phyloP scores from a whole-genome alignment of 1,140 invertebrate species.

The Hirudo medicinalis region DNA sequence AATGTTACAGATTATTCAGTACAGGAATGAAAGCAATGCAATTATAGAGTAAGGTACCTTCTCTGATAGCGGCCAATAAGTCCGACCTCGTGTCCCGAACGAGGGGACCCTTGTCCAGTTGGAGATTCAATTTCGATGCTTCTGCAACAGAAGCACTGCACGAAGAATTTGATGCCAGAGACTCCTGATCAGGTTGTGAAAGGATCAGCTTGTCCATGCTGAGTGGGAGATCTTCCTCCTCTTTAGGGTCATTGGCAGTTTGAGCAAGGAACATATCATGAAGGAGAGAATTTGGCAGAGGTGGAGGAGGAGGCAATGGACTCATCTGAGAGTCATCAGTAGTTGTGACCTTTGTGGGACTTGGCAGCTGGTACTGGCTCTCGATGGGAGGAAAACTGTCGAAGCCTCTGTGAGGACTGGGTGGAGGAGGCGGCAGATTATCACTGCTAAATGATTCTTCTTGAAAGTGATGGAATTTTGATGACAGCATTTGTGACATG shows the following conservation, averaged over 20 bases:
- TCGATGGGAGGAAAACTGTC: not conserved
- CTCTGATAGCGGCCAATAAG: constrained; percentile 74
- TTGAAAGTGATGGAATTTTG: not conserved
- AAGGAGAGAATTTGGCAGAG: not conserved
- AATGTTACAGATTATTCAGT: not conserved
- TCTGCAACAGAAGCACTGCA: not conserved
- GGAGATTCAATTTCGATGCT: not conserved
- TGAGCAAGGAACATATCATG: not conserved
- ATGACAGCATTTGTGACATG: not conserved
- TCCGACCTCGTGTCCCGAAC: constrained; percentile 59
- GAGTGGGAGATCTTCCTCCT: not conserved
- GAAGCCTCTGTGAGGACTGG: not conserved
- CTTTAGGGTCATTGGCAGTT: not conserved
- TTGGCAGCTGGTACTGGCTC: not conserved
- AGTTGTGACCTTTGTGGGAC: not conserved
- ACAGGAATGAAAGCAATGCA: not conserved
- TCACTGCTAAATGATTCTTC: too few species aligned
- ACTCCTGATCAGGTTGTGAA: not conserved
- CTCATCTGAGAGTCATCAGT: not conserved
- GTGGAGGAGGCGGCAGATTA: too few species aligned
- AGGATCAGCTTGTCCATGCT: not conserved
- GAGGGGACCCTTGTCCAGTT: constrained; percentile 21
- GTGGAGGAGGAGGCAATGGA: not conserved
- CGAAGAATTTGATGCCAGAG: constrained; percentile 9
- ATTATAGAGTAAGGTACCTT: constrained; percentile 51